phyloP scores from a whole-genome alignment of 1,140 invertebrate genomes.

The Lepidurus packardi region DNA sequence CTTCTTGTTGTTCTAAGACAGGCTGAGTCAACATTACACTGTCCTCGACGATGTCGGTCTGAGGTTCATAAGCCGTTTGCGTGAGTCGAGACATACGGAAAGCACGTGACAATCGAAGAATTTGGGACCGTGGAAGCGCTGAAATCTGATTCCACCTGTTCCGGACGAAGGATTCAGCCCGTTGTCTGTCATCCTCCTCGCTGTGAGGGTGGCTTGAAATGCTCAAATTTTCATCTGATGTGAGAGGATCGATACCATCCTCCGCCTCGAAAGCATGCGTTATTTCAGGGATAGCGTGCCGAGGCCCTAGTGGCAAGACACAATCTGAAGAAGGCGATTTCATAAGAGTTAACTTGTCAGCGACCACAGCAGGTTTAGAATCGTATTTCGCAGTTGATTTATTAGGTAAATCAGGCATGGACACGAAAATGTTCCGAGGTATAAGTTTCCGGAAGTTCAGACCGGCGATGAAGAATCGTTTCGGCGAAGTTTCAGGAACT shows the following conservation, averaged over 20 bases:
- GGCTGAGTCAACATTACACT: background rate
- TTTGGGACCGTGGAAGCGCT: background rate
- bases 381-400: background rate
- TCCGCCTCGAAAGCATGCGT: conserved; percentile 26
- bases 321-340: conserved; percentile 9
- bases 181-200: background rate
- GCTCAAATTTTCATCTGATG: background rate
- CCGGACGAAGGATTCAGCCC: conserved; percentile 1
- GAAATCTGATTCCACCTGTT: conserved; percentile 4
- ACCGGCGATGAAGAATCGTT: conserved; percentile 9
- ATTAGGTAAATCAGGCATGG: conserved; percentile 3
- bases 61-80: background rate
- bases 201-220: background rate
- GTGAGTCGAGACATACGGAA: background rate
- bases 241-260: conserved; percentile 25
- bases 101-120: background rate
- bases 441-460: conserved; percentile 5
- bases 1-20: background rate
- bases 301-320: conserved; percentile 11
- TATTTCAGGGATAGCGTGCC: conserved; percentile 25
- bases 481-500: background rate
- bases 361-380: background rate
- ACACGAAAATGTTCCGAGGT: background rate
- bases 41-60: background rate
- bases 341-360: background rate